Evolutionary conservation across 2,113 vertebrate genomes (phyloP).

Genomic region (Corythornis madagascariensis): DNA sequence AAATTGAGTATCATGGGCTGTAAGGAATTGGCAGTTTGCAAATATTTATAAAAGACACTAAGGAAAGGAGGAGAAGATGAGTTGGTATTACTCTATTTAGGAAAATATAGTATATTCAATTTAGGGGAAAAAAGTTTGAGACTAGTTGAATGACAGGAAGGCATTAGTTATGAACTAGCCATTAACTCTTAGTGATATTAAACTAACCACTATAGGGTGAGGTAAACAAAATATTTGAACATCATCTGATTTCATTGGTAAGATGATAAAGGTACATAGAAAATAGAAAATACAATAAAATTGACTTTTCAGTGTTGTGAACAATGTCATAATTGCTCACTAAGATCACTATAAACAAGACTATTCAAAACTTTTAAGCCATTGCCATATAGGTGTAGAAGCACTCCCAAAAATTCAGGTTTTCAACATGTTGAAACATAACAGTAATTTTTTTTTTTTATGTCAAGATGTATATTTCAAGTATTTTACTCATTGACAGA

Average conservation of each 20-base stretch:
- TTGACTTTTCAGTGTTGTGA: background rate
- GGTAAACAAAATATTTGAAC: background rate
- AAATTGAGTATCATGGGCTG: background rate
- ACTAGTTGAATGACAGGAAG: background rate
- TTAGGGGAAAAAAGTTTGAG: background rate
- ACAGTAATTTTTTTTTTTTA: background rate
- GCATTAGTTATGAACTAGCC: background rate
- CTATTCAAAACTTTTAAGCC: background rate
- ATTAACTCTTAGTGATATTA: background rate
- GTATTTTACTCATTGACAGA: background rate
- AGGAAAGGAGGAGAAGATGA: background rate
- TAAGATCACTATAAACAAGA: background rate
- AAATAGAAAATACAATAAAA: background rate
- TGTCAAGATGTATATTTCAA: background rate
- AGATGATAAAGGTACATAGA: background rate
- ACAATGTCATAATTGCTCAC: background rate
- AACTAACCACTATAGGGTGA: background rate
- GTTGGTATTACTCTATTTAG: background rate
- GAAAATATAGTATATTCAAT: background rate
- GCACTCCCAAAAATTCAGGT: background rate
- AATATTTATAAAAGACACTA: background rate
- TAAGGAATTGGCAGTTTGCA: background rate
- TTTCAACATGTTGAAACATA: background rate
- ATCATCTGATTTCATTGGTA: background rate
- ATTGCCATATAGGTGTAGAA: background rate